Evolutionary conservation across 2,113 vertebrate genomes (phyloP), one percentile per base, ranked within the genome.

Genomic region (Panurus biarmicus): DNA sequence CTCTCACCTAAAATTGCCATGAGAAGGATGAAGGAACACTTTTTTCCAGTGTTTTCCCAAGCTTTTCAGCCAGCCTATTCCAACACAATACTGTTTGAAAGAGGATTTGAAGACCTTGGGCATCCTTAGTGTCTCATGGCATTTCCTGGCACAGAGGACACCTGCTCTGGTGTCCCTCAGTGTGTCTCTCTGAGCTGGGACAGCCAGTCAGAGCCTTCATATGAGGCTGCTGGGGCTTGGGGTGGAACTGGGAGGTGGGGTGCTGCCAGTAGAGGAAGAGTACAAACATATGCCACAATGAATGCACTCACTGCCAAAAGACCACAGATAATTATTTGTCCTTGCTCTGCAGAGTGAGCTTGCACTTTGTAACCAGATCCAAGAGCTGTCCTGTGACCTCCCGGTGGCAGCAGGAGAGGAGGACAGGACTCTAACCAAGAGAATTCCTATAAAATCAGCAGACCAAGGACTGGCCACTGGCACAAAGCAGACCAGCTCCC

Each of bases 261-360:
- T 17, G 38, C 35, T 38, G 50, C 53, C 70, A 42, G 36, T 0
- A 61, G 29, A 40, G 44, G 26, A 64, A 56, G 69, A 87, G n/a
- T 10, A 65, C 47, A 70, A 58, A 48, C 61, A 65, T 29, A 44
- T 15, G 44, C 40, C 66, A 76, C 75, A 80, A 29, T 22, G 48
- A 91, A 81, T 2, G 29, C 28, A 72, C 6, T 16, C 40, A 29
- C 75, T 86, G 91, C 75, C 85, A 71, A 67, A 81, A 54, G 62
- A 22, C 10, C 75, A 94, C 69, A 90, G 90, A 67, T 64, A 72
- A 94, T 94, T 54, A 57, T 17, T 42, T 93, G 73, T 74, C 65
- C 66, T 71, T 72, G 48, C 42, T 40, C 69, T 60, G 87, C 78
- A 78, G 69, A 45, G 76, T 25, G 81, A 84, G 74, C 44, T n/a